Evolutionary conservation across 1,140 invertebrate genomes (phyloP).

Genomic region (Nixonia krombeini): DNA sequence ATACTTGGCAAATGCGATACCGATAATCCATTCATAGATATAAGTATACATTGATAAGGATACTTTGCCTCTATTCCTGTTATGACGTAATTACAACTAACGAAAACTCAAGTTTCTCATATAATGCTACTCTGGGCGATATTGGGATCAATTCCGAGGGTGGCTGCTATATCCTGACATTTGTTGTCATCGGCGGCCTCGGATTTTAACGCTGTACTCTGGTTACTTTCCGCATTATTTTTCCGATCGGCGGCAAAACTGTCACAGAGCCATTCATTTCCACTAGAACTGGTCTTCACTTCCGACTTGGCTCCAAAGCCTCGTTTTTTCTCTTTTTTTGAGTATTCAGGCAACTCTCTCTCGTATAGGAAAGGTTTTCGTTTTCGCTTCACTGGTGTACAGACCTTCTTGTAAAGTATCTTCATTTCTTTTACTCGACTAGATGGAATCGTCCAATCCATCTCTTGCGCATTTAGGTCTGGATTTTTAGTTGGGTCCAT

Average conservation of each 20-base stretch:
- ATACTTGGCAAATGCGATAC: slow-evolving; percentile 50
- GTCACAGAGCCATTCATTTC: slow-evolving; percentile 4
- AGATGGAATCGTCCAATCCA: slow-evolving; percentile 77
- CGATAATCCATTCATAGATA: slow-evolving; percentile 48
- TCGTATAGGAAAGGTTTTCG: slow-evolving; percentile 69
- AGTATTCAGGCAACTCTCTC: slow-evolving; percentile 55
- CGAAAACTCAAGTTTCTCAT: slow-evolving; percentile 22
- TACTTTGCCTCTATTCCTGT: slow-evolving; percentile 34
- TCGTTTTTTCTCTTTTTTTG: slow-evolving; percentile 56
- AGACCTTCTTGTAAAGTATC: slow-evolving; percentile 72
- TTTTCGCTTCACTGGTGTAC: slow-evolving; percentile 68
- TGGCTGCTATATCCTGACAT: slow-evolving; percentile 10
- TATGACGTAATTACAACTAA: slow-evolving; percentile 38
- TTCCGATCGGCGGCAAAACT: not conserved
- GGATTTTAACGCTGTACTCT: slow-evolving; percentile 11
- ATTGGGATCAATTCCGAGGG: slow-evolving; percentile 30
- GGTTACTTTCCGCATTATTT: not conserved
- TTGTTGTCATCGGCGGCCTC: slow-evolving; percentile 27
- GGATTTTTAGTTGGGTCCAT: slow-evolving; percentile 78
- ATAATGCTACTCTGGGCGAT: slow-evolving; percentile 30
- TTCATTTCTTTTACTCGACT: slow-evolving; percentile 72
- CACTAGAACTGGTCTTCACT: slow-evolving; percentile 32
- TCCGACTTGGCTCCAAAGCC: slow-evolving; percentile 54
- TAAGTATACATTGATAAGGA: slow-evolving; percentile 51
- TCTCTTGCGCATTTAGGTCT: slow-evolving; percentile 56